Percentiles rank a stretch among this genome's conserved stretches.
phyloP scores from a whole-genome alignment of 2,113 vertebrate species.

The Takifugu bimaculatus region DNA sequence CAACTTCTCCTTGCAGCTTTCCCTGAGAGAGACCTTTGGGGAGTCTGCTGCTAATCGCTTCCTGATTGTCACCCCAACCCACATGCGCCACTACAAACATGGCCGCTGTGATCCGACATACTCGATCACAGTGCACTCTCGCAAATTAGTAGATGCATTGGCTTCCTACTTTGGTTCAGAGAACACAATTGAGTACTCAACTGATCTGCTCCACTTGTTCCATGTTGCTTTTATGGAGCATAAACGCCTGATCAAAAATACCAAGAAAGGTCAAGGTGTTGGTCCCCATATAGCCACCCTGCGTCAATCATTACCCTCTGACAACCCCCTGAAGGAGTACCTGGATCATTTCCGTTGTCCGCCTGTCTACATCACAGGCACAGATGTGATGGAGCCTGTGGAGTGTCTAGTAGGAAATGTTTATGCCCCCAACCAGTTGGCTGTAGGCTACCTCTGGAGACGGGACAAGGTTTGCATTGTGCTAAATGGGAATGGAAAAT shows the following conservation, averaged over 20 bases:
- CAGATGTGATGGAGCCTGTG: constrained; percentile 70
- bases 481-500: constrained; percentile 74
- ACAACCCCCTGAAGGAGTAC: constrained; percentile 70
- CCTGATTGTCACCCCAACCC: constrained; percentile 74
- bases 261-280: constrained; percentile 73
- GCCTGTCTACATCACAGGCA: constrained; percentile 76
- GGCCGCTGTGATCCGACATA: constrained; percentile 80
- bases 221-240: constrained; percentile 74
- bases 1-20: constrained; percentile 77
- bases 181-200: constrained; percentile 39
- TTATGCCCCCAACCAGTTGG: constrained; percentile 75
- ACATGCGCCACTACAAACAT: constrained; percentile 80
- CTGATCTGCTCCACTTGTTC: constrained; percentile 64
- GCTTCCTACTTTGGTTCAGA: constrained; percentile 48
- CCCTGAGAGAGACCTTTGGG: constrained; percentile 70
- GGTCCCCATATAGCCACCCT: constrained; percentile 75
- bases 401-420: constrained; percentile 78
- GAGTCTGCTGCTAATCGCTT: constrained; percentile 63
- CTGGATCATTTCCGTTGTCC: constrained; percentile 75
- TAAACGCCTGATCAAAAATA: constrained; percentile 73
- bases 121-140: constrained; percentile 64
- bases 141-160: constrained; percentile 60
- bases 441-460: constrained; percentile 75
- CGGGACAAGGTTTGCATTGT: constrained; percentile 69
- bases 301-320: constrained; percentile 60